A percentile compares a stretch with the other conserved stretches of the same genome.
Conservation (phyloP, 2,888 invertebrate genomes). For the Mythimna lalbum region DNA sequence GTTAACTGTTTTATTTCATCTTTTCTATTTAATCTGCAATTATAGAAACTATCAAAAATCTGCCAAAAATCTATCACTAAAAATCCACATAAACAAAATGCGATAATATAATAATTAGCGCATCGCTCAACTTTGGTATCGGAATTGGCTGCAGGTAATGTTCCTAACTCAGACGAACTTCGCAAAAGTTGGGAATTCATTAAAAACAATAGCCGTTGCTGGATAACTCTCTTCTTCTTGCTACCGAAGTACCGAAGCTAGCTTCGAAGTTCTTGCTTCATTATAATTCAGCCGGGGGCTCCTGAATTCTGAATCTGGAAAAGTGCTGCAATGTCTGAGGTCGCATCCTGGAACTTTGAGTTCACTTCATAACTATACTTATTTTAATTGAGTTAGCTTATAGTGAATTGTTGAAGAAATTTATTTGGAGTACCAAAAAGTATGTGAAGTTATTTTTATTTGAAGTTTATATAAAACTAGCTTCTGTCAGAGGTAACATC, state of each 20-base stretch:
- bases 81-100: constrained; percentile 32
- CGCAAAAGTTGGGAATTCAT: constrained; percentile 76
- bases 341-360: constrained; percentile 39
- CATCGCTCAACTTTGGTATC: constrained; percentile 59
- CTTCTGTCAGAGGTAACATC: no score
- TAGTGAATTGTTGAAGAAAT: constrained; percentile 5
- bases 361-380: constrained; percentile 34
- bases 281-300: constrained; percentile 78
- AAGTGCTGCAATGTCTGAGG: constrained; percentile 53
- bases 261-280: constrained; percentile 73
- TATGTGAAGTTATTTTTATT: neutral
- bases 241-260: constrained; percentile 38
- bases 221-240: constrained; percentile 71
- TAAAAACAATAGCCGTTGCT: constrained; percentile 79
- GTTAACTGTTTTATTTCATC: no score
- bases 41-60: neutral
- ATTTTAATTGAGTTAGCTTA: constrained; percentile 28
- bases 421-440: neutral
- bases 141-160: constrained; percentile 76
- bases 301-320: constrained; percentile 65
- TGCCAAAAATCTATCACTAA: constrained; percentile 5
- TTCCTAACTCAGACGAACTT: constrained; percentile 67
- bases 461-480: neutral
- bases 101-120: constrained; percentile 62
- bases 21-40: no score